Percentiles rank a stretch among this genome's conserved stretches.
phyloP scores from a whole-genome alignment of 2,888 invertebrate genomes.

The Megastigmus dorsalis region DNA sequence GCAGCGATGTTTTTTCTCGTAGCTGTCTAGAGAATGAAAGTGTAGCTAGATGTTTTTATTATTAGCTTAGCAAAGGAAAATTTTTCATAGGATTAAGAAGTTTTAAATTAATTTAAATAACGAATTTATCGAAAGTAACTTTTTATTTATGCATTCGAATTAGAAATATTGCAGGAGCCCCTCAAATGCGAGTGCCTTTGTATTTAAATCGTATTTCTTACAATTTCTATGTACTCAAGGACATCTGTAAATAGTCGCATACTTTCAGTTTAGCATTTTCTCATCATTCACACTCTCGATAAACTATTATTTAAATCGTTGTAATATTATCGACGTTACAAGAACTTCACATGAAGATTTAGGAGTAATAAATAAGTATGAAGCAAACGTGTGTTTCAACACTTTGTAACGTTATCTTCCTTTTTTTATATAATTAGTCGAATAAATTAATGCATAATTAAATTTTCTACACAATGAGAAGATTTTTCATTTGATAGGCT shows the following conservation, averaged over 20 bases:
- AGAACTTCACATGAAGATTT: constrained; percentile 20
- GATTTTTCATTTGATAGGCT: constrained; percentile 32
- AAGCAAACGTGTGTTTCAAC: constrained; percentile 11
- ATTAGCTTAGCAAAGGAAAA: constrained; percentile 20
- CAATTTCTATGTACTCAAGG: constrained; percentile 22
- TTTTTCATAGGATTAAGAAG: constrained; percentile 43
- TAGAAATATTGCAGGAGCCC: constrained; percentile 39
- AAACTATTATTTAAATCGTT: constrained; percentile 37
- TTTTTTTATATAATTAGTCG: constrained; percentile 32
- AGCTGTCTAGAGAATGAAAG: constrained; percentile 60
- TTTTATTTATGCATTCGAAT: constrained; percentile 41
- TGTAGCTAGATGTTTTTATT: constrained; percentile 47
- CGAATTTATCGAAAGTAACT: constrained; percentile 32
- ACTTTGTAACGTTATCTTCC: constrained; percentile 17
- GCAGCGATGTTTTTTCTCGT: constrained; percentile 55
- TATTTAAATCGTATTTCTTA: constrained; percentile 38
- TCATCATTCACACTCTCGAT: constrained; percentile 21
- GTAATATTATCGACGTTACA: constrained; percentile 23
- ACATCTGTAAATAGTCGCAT: constrained; percentile 46
- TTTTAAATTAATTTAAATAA: constrained; percentile 41
- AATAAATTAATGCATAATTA: constrained; percentile 44
- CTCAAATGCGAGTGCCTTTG: constrained; percentile 31
- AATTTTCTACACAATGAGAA: constrained; percentile 44
- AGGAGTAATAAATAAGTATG: constrained; percentile 33
- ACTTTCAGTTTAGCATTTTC: constrained; percentile 20